Conservation (phyloP, 2,113 vertebrate species). For the Nerophis lumbriciformis region DNA sequence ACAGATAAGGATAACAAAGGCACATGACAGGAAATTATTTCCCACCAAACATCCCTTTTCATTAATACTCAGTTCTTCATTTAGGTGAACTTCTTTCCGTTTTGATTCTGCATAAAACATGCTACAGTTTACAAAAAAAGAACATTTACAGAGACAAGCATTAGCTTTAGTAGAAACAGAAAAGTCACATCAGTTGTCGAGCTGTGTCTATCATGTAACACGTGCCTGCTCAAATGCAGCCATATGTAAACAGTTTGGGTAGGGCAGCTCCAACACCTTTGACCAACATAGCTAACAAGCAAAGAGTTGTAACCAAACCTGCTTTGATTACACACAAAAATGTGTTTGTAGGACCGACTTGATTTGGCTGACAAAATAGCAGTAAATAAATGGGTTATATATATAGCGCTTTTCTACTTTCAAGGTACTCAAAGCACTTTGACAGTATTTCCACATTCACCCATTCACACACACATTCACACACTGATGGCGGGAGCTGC, state of each 20-base stretch:
- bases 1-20: no score
- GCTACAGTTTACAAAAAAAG: not conserved
- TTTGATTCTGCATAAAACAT: conserved; percentile 13
- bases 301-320: conserved; percentile 8
- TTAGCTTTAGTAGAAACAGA: not conserved
- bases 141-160: no score
- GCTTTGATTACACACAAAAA: not conserved
- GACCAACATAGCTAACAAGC: conserved; percentile 10
- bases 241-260: not conserved
- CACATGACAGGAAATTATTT: not conserved
- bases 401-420: no score
- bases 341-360: conserved; percentile 6
- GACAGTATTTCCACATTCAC: no score
- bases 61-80: conserved; percentile 9
- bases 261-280: conserved; percentile 1
- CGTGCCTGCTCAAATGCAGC: not conserved
- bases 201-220: not conserved
- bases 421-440: no score
- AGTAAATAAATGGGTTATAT: no score
- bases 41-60: not conserved
- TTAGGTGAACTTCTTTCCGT: conserved; percentile 23
- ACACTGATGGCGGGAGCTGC: no score
- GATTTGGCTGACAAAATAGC: conserved; percentile 21
- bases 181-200: not conserved
- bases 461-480: no score